These are phyloP conservation scores for Pogonophryne albipinna DNA, from an alignment of 2,797 vertebrate genomes.

Conservation along the genomic window DNA sequence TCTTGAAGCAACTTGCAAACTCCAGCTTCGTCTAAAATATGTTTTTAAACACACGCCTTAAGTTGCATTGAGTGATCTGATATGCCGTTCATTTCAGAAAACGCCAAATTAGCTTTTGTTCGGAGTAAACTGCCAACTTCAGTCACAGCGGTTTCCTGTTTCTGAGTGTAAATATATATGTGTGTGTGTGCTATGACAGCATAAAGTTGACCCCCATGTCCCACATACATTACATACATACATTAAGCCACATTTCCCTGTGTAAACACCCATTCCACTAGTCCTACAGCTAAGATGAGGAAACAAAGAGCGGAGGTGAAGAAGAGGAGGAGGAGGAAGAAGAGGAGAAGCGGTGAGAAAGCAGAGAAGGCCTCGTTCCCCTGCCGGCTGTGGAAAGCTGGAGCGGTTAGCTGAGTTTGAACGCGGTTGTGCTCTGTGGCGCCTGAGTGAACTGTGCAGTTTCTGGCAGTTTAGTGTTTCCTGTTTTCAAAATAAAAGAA, in stretches of 20 bases:
- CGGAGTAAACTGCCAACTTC: slow-evolving; percentile 36
- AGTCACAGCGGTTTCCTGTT: slow-evolving; percentile 26
- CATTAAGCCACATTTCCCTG: slow-evolving; percentile 66
- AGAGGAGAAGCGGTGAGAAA: slow-evolving; percentile 40
- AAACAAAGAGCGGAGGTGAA: slow-evolving; percentile 52
- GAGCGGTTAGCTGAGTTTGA: slow-evolving; percentile 70
- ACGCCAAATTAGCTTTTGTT: slow-evolving; percentile 1
- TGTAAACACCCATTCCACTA: slow-evolving; percentile 73
- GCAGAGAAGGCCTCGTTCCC: slow-evolving; percentile 63
- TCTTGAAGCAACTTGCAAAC: too few relatives aligned
- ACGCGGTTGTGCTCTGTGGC: slow-evolving; percentile 81
- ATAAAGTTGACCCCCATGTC: slow-evolving; percentile 55
- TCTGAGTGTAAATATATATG: slow-evolving; percentile 10
- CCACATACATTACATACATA: slow-evolving; percentile 55
- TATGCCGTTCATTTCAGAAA: too few relatives aligned
- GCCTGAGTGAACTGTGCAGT: slow-evolving; percentile 84
- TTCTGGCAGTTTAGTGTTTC: slow-evolving; percentile 85
- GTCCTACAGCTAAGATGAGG: slow-evolving; percentile 70
- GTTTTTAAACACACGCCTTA: not conserved
- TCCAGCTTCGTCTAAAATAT: too few relatives aligned
- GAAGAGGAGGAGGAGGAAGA: slow-evolving; percentile 18
- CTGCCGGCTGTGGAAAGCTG: slow-evolving; percentile 70
- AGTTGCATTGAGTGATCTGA: not conserved
- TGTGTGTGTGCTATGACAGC: slow-evolving; percentile 66
- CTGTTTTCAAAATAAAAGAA: slow-evolving; percentile 63